Conservation (phyloP, 2,888 invertebrate species). For the Chrysopilus asiliformis region DNA sequence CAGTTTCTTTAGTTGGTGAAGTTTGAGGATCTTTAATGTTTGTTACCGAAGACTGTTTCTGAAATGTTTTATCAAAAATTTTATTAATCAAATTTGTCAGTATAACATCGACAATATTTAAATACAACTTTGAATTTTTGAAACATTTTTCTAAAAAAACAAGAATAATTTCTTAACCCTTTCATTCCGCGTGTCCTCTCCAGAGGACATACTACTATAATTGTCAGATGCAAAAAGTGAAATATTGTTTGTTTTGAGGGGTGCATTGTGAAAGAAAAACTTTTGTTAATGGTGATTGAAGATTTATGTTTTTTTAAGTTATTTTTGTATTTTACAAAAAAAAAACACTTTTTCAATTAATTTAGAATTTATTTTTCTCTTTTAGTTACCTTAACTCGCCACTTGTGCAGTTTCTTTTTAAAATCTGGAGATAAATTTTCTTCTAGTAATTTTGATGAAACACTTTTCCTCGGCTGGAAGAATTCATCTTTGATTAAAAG, state of each 20-base stretch:
- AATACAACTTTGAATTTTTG: too few species aligned
- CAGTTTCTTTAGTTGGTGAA: constrained; percentile 25
- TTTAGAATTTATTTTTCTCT: too few species aligned
- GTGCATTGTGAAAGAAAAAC: too few species aligned
- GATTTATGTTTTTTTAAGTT: background rate
- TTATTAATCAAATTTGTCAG: too few species aligned
- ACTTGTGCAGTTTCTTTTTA: constrained; percentile 71
- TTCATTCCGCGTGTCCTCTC: too few species aligned
- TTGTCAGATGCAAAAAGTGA: too few species aligned
- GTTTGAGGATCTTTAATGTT: constrained; percentile 19
- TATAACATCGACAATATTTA: too few species aligned
- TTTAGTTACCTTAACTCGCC: constrained; percentile 56
- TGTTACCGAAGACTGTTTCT: constrained; percentile 14
- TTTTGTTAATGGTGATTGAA: background rate
- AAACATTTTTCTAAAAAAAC: too few species aligned
- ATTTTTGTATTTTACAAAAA: background rate
- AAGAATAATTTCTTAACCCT: too few species aligned
- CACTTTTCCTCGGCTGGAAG: constrained; percentile 22
- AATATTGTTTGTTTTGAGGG: too few species aligned
- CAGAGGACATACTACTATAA: too few species aligned
- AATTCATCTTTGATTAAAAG: constrained; percentile 24
- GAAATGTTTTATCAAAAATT: constrained; percentile 3
- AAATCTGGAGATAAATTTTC: constrained; percentile 67
- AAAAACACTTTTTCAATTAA: background rate
- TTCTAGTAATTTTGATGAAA: constrained; percentile 37